phyloP scores from a whole-genome alignment of 2,797 vertebrate genomes.

The Silurus lanzhouensis region DNA sequence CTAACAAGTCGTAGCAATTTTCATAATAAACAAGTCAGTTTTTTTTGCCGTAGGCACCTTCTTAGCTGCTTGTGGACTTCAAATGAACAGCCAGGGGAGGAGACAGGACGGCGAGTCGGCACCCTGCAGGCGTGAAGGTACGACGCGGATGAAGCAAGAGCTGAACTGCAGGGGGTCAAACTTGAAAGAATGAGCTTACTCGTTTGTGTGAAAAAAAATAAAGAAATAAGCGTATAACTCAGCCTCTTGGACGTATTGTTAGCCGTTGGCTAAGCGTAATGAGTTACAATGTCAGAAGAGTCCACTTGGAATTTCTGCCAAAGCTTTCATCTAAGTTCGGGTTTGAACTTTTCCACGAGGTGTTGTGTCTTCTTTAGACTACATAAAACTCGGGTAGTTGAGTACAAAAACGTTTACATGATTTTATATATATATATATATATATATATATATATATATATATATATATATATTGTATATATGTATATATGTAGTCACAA shows the following conservation, averaged over 20 bases:
- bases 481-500: too few species aligned
- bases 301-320: slow-evolving; percentile 9
- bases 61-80: neutral
- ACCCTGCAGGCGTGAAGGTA: slow-evolving; percentile 14
- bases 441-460: too few species aligned
- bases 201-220: neutral
- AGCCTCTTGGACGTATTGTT: neutral
- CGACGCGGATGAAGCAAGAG: slow-evolving; percentile 11
- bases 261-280: neutral
- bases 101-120: neutral
- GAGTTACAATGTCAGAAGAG: slow-evolving; percentile 7
- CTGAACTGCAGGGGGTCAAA: slow-evolving; percentile 11
- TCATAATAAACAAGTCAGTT: slow-evolving; percentile 15
- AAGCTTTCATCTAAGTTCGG: slow-evolving; percentile 24
- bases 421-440: too few species aligned
- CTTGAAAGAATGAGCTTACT: slow-evolving; percentile 24
- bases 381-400: neutral
- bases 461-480: too few species aligned
- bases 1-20: neutral
- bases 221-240: neutral
- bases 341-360: neutral
- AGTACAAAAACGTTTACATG: neutral
- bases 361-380: neutral
- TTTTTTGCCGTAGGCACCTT: neutral
- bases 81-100: slow-evolving; percentile 27